These are phyloP conservation scores for Cacajao melanocephalus DNA, from an alignment of 2,797 vertebrate species.

Conservation along the genomic window DNA sequence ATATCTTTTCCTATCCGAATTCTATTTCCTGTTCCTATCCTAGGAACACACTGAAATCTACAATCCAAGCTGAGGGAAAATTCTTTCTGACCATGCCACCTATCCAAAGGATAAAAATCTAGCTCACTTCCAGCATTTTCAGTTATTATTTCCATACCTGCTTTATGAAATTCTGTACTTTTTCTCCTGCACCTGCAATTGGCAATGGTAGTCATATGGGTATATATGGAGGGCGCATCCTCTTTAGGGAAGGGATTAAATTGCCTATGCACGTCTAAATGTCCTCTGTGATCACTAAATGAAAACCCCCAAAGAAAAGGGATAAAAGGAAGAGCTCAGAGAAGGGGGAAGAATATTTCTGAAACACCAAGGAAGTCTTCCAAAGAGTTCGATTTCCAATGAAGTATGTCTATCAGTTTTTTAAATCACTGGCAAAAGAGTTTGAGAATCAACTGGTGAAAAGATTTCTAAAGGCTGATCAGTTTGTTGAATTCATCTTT, in stretches of 20 bases:
- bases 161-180: background rate
- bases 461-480: slow-evolving; percentile 12
- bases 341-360: background rate
- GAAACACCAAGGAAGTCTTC: background rate
- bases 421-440: background rate
- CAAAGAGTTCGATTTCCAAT: background rate
- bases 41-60: background rate
- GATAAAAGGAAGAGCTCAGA: background rate
- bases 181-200: background rate
- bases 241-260: background rate
- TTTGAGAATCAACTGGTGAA: slow-evolving; percentile 30
- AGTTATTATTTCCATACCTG: background rate
- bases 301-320: background rate
- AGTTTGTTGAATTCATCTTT: slow-evolving; percentile 8
- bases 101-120: background rate
- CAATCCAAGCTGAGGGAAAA: background rate
- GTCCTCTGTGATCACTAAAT: background rate
- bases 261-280: background rate
- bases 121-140: background rate
- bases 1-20: background rate
- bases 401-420: background rate
- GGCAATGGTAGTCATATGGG: background rate
- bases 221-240: rapidly evolving
- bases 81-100: background rate
- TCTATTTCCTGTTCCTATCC: background rate